Evolutionary conservation across 2,113 vertebrate species (phyloP).

Genomic region (Gobio gobio): DNA sequence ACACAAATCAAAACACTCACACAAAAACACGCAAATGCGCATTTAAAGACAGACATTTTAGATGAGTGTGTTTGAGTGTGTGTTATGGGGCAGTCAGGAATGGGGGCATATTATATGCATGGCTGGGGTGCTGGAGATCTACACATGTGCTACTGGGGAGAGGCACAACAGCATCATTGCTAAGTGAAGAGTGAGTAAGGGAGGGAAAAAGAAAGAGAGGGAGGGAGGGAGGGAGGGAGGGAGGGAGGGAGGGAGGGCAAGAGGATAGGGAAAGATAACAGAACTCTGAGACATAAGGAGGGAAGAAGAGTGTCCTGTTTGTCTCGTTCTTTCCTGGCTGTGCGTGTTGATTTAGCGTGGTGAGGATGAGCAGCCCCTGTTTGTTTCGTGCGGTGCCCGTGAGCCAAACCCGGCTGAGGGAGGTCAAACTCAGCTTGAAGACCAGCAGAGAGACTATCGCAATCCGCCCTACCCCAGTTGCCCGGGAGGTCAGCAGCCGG

Average conservation of each 20-base stretch:
- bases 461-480: constrained; percentile 50
- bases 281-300: constrained; percentile 41
- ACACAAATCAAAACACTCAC: constrained; percentile 3
- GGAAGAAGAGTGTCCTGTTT: constrained; percentile 65
- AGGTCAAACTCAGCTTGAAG: constrained; percentile 79
- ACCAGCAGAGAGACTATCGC: constrained; percentile 66
- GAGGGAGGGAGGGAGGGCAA: neutral
- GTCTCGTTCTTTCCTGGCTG: constrained; percentile 49
- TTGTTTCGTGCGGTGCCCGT: constrained; percentile 73
- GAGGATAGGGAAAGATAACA: constrained; percentile 29
- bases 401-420: constrained; percentile 72
- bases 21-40: neutral
- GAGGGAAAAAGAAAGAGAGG: constrained; percentile 25
- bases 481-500: constrained; percentile 58
- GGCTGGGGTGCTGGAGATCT: constrained; percentile 47
- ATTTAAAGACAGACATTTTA: constrained; percentile 38
- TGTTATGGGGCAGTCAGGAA: constrained; percentile 26
- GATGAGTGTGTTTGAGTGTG: constrained; percentile 29
- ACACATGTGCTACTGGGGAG: constrained; percentile 44
- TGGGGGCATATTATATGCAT: constrained; percentile 50
- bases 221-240: neutral
- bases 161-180: constrained; percentile 34
- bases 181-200: constrained; percentile 46
- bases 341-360: constrained; percentile 47
- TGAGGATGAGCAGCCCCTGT: constrained; percentile 80